A percentile compares a stretch with the other conserved stretches of the same genome.
Conservation (phyloP, 2,113 vertebrate species). For the Eidolon helvum region DNA sequence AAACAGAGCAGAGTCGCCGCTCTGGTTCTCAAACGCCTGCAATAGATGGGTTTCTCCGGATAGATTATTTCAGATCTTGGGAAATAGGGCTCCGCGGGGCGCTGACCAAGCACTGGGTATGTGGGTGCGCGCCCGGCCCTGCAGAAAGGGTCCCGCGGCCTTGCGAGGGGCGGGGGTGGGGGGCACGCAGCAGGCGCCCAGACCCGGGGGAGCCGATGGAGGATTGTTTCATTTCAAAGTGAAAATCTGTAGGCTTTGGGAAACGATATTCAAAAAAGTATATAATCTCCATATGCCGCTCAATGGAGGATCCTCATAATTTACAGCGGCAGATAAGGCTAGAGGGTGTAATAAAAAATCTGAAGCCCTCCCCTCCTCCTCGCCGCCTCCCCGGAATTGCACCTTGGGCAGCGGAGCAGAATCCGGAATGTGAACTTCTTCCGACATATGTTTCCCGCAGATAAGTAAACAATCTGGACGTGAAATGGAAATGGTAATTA, state of each 20-base stretch:
- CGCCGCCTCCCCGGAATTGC: constrained; percentile 86
- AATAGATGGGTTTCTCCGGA: not conserved
- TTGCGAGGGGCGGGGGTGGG: no score
- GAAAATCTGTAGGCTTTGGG: constrained; percentile 90
- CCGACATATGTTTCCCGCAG: constrained; percentile 99
- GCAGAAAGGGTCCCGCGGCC: not conserved
- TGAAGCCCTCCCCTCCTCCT: constrained; percentile 83
- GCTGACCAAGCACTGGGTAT: not conserved
- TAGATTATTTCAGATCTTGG: not conserved
- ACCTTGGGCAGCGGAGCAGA: constrained; percentile 98
- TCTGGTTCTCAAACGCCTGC: not conserved
- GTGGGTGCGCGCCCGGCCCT: not conserved
- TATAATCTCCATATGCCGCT: constrained; percentile 94
- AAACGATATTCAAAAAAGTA: constrained; percentile 82
- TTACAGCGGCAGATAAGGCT: constrained; percentile 95
- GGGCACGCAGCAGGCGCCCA: not conserved
- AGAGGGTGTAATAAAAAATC: constrained; percentile 93
- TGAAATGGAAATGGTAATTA: constrained; percentile 99
- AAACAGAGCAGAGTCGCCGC: not conserved
- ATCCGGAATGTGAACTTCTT: constrained; percentile 97
- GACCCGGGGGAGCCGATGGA: not conserved
- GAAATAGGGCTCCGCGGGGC: not conserved
- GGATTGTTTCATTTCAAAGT: constrained; percentile 90
- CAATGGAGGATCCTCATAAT: constrained; percentile 97
- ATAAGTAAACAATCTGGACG: constrained; percentile 99